These are phyloP conservation scores for Eumaeus atala DNA, from an alignment of 1,140 invertebrate species.

Conservation along the genomic window DNA sequence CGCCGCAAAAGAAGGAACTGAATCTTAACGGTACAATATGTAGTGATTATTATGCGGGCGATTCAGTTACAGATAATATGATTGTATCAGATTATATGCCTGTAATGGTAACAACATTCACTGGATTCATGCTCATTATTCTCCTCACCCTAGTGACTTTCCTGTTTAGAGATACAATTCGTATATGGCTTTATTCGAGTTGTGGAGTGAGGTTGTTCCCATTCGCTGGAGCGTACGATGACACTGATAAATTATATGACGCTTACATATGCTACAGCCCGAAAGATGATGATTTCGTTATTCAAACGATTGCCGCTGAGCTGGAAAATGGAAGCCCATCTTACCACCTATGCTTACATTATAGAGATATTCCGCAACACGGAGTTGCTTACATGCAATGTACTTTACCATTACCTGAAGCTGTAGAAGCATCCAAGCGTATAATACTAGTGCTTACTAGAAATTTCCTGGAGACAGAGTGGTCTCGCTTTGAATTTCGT, in stretches of 20 bases:
- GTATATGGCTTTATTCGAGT: conserved; percentile 90
- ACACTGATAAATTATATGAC: conserved; percentile 92
- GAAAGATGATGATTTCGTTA: conserved; percentile 93
- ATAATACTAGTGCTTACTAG: conserved; percentile 87
- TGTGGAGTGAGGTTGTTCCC: conserved; percentile 88
- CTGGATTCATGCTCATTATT: conserved; percentile 81
- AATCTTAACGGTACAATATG: conserved; percentile 88
- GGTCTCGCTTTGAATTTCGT: conserved; percentile 88
- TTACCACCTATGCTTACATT: conserved; percentile 91
- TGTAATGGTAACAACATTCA: conserved; percentile 84
- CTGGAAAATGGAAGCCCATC: conserved; percentile 85
- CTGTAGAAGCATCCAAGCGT: conserved; percentile 87
- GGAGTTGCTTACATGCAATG: conserved; percentile 81
- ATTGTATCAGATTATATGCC: conserved; percentile 89
- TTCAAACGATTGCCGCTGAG: conserved; percentile 88
- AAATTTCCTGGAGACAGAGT: conserved; percentile 90
- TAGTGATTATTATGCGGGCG: conserved; percentile 87
- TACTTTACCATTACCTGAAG: conserved; percentile 86
- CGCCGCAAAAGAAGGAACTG: conserved; percentile 80
- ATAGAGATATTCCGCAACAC: conserved; percentile 84
- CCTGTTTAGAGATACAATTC: conserved; percentile 87
- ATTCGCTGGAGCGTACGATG: conserved; percentile 79
- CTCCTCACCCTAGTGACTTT: conserved; percentile 84
- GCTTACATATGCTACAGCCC: conserved; percentile 95
- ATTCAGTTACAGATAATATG: conserved; percentile 87